Evolutionary conservation across 2,888 invertebrate genomes (phyloP).

Genomic region (Nomada flava): DNA sequence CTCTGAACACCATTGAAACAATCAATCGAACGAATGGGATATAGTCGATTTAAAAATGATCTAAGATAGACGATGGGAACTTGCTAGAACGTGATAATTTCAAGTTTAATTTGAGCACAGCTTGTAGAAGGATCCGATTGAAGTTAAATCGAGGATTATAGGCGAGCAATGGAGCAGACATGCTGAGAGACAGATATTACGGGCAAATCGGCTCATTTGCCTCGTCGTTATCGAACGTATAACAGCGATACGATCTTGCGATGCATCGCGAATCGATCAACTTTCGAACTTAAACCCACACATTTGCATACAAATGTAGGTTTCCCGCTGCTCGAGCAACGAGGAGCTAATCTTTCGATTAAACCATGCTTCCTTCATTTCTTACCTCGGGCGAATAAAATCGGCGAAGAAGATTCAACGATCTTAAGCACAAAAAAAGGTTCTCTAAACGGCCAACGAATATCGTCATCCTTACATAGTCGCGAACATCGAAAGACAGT

Average conservation of each 20-base stretch:
- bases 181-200: slow-evolving; percentile 27
- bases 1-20: neutral
- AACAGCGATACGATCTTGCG: slow-evolving; percentile 41
- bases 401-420: no score
- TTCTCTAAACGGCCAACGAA: no score
- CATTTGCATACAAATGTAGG: neutral
- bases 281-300: neutral
- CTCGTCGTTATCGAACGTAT: slow-evolving; percentile 19
- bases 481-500: no score
- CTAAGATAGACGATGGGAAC: neutral
- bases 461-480: no score
- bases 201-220: slow-evolving; percentile 26
- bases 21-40: neutral
- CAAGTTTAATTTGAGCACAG: neutral
- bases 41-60: neutral
- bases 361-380: neutral
- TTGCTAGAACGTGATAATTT: slow-evolving; percentile 12
- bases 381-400: neutral
- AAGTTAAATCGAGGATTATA: slow-evolving; percentile 10
- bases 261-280: slow-evolving; percentile 42
- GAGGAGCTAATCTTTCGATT: neutral
- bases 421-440: no score
- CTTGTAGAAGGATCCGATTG: slow-evolving; percentile 3
- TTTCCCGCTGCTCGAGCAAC: neutral
- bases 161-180: slow-evolving; percentile 9